Percentiles rank a stretch among this genome's conserved stretches.
phyloP scores from a whole-genome alignment of 2,888 invertebrate species.

The Orthosia cruda region DNA sequence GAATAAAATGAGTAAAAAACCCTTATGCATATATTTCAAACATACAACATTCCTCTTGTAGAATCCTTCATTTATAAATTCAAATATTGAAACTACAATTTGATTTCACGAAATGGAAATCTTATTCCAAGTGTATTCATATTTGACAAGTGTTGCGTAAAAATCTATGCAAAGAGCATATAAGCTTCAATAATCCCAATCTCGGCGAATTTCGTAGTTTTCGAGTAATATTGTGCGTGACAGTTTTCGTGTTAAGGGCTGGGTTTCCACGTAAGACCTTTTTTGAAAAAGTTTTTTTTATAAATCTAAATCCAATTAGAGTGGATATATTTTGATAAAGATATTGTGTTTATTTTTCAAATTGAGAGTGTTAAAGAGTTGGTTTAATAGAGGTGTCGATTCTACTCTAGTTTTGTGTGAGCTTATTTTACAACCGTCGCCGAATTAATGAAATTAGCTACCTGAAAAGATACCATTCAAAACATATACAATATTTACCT shows the following conservation, averaged over 20 bases:
- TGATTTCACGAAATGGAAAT: conserved; percentile 81
- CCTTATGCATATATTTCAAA: not conserved
- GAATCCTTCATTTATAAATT: conserved; percentile 14
- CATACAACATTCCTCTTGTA: not conserved
- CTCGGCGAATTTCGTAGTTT: conserved; percentile 70
- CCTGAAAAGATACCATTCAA: too few relatives aligned
- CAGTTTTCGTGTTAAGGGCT: conserved; percentile 46
- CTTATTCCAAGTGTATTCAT: conserved; percentile 83
- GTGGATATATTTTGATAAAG: too few relatives aligned
- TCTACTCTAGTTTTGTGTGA: too few relatives aligned
- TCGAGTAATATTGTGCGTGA: conserved; percentile 67
- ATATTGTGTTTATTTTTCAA: too few relatives aligned
- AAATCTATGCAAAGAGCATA: conserved; percentile 77
- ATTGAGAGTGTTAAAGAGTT: too few relatives aligned
- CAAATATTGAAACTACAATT: conserved; percentile 60
- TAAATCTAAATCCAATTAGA: too few relatives aligned
- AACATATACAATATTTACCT: too few relatives aligned
- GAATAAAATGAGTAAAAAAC: not conserved
- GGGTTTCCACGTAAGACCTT: conserved; percentile 1
- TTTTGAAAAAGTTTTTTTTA: not conserved
- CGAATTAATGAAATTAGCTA: too few relatives aligned
- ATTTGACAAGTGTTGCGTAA: conserved; percentile 79
- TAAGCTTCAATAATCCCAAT: conserved; percentile 83
- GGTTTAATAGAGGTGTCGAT: too few relatives aligned
- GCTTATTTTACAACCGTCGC: too few relatives aligned